Conservation (phyloP, 2,797 vertebrate species). For the Danionella dracula region DNA sequence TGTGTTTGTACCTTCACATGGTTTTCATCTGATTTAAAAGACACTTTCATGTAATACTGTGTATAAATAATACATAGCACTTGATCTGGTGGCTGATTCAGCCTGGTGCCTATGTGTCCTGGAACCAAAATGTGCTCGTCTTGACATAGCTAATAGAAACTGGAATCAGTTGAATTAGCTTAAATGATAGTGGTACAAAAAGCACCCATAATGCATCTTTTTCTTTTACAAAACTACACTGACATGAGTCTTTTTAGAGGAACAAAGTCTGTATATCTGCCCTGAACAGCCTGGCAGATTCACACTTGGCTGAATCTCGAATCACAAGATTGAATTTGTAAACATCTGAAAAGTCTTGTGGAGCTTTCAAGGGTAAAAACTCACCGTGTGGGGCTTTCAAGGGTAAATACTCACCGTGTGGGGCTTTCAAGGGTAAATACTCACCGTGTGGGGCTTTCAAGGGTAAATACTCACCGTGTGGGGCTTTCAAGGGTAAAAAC, state of each 20-base stretch:
- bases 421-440: too few relatives aligned
- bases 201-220: not conserved
- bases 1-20: too few relatives aligned
- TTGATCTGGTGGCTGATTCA: not conserved
- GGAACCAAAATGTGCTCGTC: not conserved
- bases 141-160: not conserved
- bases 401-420: too few relatives aligned
- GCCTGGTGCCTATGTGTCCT: not conserved
- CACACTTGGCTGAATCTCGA: not conserved
- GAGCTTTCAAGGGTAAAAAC: conserved; percentile 8
- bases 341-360: not conserved
- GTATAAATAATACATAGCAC: too few relatives aligned
- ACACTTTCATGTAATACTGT: too few relatives aligned
- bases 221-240: not conserved
- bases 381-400: not conserved
- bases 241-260: not conserved
- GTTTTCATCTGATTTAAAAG: too few relatives aligned
- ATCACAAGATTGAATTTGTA: not conserved
- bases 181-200: not conserved
- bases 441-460: too few relatives aligned
- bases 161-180: not conserved
- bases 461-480: too few relatives aligned
- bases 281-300: conserved; percentile 1
- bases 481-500: too few relatives aligned
- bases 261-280: not conserved